Conservation (phyloP, 2,888 invertebrate genomes). For the Drosophila seclusa region DNA sequence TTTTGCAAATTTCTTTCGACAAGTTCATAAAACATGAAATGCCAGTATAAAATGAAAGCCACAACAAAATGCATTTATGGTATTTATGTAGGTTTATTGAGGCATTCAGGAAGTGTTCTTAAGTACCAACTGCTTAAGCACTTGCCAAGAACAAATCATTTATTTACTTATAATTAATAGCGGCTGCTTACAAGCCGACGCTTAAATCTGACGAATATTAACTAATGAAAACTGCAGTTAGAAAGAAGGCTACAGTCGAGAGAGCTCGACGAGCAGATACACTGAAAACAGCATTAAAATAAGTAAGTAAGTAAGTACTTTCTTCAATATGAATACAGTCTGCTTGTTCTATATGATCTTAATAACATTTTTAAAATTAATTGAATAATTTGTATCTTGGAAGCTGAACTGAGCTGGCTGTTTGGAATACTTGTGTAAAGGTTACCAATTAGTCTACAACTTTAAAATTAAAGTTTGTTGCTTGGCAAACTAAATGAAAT, state of each 20-base stretch:
- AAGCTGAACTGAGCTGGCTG: not conserved
- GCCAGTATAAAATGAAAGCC: slow-evolving; percentile 10
- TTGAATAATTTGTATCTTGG: not conserved
- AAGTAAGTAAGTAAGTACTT: not conserved
- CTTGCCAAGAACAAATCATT: not conserved
- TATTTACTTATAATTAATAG: not conserved
- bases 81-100: not conserved
- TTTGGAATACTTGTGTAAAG: not conserved
- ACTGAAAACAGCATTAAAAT: not conserved
- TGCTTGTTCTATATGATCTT: not conserved
- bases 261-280: not conserved
- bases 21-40: slow-evolving; percentile 47
- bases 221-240: not conserved
- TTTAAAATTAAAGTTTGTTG: not conserved
- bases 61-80: slow-evolving; percentile 8
- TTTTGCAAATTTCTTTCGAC: slow-evolving; percentile 26
- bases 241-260: not conserved
- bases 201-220: not conserved
- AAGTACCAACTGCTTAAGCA: not conserved
- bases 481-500: not conserved
- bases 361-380: not conserved
- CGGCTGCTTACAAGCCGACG: not conserved
- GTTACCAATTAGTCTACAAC: too few species aligned
- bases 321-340: too few species aligned
- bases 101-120: not conserved